A percentile compares a stretch with the other conserved stretches of the same genome.
These are phyloP conservation scores for Turdus rufiventris DNA, from an alignment of 2,113 vertebrate species.

Conservation along the genomic window DNA sequence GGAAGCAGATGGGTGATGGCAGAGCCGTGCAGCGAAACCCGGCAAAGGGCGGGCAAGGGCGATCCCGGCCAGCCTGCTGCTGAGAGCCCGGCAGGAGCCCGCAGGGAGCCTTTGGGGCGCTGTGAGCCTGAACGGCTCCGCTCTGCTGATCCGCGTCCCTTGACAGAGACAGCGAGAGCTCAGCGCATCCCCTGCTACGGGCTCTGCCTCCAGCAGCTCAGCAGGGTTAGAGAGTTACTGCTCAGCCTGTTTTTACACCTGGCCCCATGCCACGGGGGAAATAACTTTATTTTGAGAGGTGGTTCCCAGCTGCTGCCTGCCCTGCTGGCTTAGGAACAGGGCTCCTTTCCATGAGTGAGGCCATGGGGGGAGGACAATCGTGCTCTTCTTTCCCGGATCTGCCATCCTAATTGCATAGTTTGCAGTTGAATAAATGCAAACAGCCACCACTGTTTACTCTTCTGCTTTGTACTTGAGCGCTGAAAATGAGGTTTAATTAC, in stretches of 20 bases:
- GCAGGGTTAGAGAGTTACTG: neutral
- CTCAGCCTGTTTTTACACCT: neutral
- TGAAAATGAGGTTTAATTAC: constrained; percentile 2
- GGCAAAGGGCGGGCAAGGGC: neutral
- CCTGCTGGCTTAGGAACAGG: neutral
- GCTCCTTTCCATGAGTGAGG: neutral
- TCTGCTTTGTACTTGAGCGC: neutral
- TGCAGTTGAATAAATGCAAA: constrained; percentile 22
- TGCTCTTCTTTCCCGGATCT: neutral
- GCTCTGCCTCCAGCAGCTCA: neutral
- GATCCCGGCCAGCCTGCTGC: neutral
- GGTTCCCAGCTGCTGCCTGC: neutral
- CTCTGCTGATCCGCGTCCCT: neutral
- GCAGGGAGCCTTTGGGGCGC: neutral
- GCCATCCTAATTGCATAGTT: constrained; percentile 23
- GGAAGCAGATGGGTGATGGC: neutral
- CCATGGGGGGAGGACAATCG: neutral
- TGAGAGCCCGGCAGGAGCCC: rapidly evolving
- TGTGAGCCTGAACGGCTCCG: neutral
- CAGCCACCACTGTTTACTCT: neutral
- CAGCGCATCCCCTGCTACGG: rapidly evolving
- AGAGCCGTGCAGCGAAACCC: neutral
- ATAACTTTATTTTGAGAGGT: neutral
- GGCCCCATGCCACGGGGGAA: neutral
- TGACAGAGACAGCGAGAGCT: neutral